Evolutionary conservation across 2,888 invertebrate genomes (phyloP).

Genomic region (Sclerodermus sp.): DNA sequence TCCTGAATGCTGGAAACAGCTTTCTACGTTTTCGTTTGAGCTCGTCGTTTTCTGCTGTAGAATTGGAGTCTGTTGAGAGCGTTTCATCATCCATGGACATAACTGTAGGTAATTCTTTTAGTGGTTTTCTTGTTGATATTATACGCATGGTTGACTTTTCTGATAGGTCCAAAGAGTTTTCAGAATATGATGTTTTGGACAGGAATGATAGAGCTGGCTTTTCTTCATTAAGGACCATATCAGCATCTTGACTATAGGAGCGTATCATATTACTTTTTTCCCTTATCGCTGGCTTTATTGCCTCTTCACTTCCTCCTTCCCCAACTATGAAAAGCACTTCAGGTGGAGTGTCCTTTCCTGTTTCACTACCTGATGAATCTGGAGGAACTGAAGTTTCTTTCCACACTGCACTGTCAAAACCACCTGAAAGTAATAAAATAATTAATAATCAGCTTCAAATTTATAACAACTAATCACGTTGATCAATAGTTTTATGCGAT

Average conservation of each 20-base stretch:
- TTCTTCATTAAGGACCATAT: conserved; percentile 44
- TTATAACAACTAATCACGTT: no score
- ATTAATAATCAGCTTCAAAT: no score
- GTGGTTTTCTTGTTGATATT: conserved; percentile 5
- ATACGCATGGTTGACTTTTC: conserved; percentile 7
- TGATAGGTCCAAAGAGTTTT: conserved; percentile 55
- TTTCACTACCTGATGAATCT: conserved; percentile 64
- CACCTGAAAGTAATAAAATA: conserved; percentile 32
- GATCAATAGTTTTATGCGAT: no score
- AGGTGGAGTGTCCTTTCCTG: conserved; percentile 59
- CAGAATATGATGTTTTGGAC: conserved; percentile 62
- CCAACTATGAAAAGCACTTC: conserved; percentile 53
- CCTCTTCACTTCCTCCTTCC: conserved; percentile 36
- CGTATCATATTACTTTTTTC: conserved; percentile 41
- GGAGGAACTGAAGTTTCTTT: conserved; percentile 58
- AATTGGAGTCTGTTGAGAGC: conserved; percentile 70
- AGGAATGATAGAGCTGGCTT: conserved; percentile 38
- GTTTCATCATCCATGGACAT: conserved; percentile 65
- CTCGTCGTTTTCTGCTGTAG: conserved; percentile 67
- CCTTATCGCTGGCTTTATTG: conserved; percentile 14
- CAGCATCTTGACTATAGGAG: conserved; percentile 61
- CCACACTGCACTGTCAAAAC: conserved; percentile 48
- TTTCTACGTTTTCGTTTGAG: conserved; percentile 65
- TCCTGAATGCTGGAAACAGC: conserved; percentile 67
- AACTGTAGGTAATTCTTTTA: conserved; percentile 46